Conservation (phyloP, 1,140 invertebrate species). For the Coenobita brevimanus region DNA sequence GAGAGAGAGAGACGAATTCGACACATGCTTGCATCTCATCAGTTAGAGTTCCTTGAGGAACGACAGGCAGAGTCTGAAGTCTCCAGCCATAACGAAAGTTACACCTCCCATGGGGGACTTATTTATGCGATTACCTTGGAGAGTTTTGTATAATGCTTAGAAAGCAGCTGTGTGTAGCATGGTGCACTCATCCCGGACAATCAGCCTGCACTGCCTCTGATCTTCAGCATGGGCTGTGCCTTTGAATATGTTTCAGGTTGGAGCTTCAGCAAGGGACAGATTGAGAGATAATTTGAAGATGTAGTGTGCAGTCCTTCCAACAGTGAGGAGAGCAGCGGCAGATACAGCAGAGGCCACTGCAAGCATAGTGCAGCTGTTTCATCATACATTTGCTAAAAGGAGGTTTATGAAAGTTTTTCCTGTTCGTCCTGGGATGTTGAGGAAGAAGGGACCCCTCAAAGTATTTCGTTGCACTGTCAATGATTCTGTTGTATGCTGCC, state of each 20-base stretch:
- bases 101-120: too few relatives aligned
- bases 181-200: conserved; percentile 69
- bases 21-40: too few relatives aligned
- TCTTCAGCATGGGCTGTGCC: conserved; percentile 70
- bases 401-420: not conserved
- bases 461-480: too few relatives aligned
- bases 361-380: conserved; percentile 71
- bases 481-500: not conserved
- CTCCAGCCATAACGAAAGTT: too few relatives aligned
- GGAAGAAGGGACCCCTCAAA: not conserved
- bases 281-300: conserved; percentile 74
- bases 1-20: too few relatives aligned
- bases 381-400: not conserved
- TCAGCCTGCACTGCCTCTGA: conserved; percentile 70
- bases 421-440: not conserved
- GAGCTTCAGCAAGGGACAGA: conserved; percentile 66
- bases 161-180: too few relatives aligned
- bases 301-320: conserved; percentile 76
- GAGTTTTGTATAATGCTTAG: too few relatives aligned
- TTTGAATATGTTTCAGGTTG: conserved; percentile 73
- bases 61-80: too few relatives aligned
- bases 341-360: conserved; percentile 77
- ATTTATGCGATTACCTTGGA: too few relatives aligned
- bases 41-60: too few relatives aligned
- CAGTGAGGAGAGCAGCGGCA: conserved; percentile 75